phyloP scores from a whole-genome alignment of 2,888 invertebrate genomes.

The Clusia tigrina region DNA sequence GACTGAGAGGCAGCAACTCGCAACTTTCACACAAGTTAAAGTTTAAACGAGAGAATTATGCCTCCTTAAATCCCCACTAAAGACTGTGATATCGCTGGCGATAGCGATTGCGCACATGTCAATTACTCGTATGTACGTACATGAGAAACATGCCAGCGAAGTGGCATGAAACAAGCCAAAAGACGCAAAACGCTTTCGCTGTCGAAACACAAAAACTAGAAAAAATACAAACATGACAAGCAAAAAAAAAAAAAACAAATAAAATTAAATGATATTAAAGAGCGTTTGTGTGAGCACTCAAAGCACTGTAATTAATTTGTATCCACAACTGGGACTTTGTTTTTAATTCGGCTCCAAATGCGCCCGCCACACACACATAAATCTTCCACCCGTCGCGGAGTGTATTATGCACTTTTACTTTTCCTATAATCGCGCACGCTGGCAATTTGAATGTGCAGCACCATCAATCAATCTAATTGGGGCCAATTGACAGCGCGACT shows the following conservation, averaged over 20 bases:
- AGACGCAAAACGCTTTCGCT: conserved; percentile 2
- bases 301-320: no score
- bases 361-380: no score
- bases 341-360: no score
- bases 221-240: background rate
- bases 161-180: background rate
- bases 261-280: no score
- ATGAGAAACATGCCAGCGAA: background rate
- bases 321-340: no score
- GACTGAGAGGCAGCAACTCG: background rate
- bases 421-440: no score
- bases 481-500: background rate
- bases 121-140: background rate
- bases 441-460: background rate
- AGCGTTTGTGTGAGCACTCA: no score
- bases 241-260: no score
- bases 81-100: background rate
- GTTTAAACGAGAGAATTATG: background rate
- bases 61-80: background rate
- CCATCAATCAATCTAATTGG: background rate
- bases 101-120: background rate
- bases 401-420: no score
- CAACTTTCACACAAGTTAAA: background rate
- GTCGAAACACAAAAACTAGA: background rate
- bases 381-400: no score